These are phyloP conservation scores for Crossaster papposus DNA, from an alignment of 53 echinoderm and acorn worm genomes.

Conservation along the genomic window DNA sequence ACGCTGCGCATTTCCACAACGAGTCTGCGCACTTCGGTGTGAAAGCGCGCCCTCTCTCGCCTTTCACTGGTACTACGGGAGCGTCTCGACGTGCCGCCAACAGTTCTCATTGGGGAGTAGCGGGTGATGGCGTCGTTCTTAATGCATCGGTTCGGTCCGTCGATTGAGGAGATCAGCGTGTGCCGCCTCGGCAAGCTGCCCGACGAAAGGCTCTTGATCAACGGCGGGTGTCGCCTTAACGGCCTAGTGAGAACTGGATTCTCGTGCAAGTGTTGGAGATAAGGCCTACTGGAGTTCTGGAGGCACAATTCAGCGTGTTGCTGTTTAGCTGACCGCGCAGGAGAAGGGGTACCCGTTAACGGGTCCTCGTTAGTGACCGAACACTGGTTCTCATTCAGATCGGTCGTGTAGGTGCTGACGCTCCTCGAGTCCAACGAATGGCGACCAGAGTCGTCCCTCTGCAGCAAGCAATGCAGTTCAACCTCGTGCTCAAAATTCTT, in stretches of 20 bases:
- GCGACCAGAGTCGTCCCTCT: constrained; percentile 67
- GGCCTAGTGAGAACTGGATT: constrained; percentile 29
- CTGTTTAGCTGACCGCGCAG: constrained; percentile 40
- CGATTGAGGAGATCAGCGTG: constrained; percentile 55
- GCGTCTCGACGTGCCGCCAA: constrained; percentile 32
- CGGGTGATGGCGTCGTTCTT: constrained; percentile 49
- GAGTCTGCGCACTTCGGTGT: constrained; percentile 70
- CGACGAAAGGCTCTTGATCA: constrained; percentile 58
- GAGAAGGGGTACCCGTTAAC: constrained; percentile 35
- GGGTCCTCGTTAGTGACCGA: constrained; percentile 10
- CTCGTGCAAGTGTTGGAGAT: constrained; percentile 50
- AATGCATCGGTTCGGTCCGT: constrained; percentile 55
- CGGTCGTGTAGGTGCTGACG: constrained; percentile 49
- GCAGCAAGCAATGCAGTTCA: constrained; percentile 50
- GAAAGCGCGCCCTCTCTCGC: constrained; percentile 52
- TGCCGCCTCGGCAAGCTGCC: constrained; percentile 46
- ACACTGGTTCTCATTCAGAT: constrained; percentile 27
- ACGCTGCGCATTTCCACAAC: constrained; percentile 90
- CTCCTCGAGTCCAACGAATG: constrained; percentile 64
- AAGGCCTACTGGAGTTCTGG: constrained; percentile 34
- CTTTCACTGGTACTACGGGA: constrained; percentile 47
- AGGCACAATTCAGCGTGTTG: constrained; percentile 59
- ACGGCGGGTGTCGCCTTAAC: constrained; percentile 33
- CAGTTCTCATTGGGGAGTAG: constrained; percentile 36
- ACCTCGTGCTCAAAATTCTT: constrained; percentile 55